Conservation (phyloP, 2,113 vertebrate species). For the Chloropsis hardwickii region DNA sequence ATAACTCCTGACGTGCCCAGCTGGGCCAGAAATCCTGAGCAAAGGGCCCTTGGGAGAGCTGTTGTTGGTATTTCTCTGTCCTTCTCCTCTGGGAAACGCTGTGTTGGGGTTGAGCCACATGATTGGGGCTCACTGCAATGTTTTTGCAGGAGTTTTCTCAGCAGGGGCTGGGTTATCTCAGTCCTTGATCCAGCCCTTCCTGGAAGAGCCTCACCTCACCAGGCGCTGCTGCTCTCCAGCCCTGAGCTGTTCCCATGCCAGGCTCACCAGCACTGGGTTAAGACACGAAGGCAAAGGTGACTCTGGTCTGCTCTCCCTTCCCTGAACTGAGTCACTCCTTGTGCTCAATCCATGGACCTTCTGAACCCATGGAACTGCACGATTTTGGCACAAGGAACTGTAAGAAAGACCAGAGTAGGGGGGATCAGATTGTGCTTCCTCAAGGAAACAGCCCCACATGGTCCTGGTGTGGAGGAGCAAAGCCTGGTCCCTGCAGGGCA, state of each 20-base stretch:
- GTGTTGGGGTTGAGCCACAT: not conserved
- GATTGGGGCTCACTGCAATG: not conserved
- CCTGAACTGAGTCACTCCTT: not conserved
- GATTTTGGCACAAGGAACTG: not conserved
- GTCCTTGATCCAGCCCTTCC: not conserved
- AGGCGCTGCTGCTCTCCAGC: not conserved
- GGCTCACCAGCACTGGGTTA: too few species aligned
- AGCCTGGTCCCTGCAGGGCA: not conserved
- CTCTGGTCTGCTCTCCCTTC: not conserved
- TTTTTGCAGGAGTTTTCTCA: not conserved
- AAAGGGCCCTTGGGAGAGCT: not conserved
- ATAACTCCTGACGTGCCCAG: slow-evolving; percentile 31
- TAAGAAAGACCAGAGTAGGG: not conserved
- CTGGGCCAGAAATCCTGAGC: slow-evolving; percentile 8
- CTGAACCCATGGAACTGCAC: not conserved
- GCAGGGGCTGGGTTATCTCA: not conserved
- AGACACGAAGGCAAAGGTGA: not conserved
- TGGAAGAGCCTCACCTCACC: not conserved
- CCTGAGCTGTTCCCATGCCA: not conserved
- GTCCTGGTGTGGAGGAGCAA: not conserved
- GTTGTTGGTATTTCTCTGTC: not conserved
- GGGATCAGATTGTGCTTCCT: not conserved
- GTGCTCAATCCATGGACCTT: too few species aligned
- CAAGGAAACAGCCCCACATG: not conserved
- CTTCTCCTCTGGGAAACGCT: not conserved